Base-by-base conservation (phyloP, 2,113 vertebrate species). In the Carassius carassius region DNA sequence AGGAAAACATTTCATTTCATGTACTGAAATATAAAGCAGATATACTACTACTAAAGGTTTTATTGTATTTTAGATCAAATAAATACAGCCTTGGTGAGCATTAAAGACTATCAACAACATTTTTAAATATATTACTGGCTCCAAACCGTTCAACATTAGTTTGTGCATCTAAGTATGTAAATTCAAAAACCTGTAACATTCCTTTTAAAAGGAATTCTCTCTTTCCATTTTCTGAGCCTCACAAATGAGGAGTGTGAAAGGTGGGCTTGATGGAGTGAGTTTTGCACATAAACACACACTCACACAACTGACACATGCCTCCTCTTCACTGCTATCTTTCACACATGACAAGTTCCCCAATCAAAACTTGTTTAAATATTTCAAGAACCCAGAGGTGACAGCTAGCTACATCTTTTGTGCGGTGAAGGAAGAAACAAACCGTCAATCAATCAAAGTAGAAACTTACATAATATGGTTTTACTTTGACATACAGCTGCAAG, bases 331-430 rank as follows among this genome's bases (percentile, higher is more conserved):
- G 65, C 87, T 86, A 84, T 90, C 89, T 83, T 72, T 81, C 29
- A 74, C 76, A 73, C 74, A 78, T 84, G 47, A 83, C 83, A 82
- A 54, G 79, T 80, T 84, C 75, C 90, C 82, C 84, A 87, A 32
- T 67, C 86, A 75, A 88, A 92, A 78, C 90, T 86, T 90, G 84
- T 90, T 90, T 79, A 93, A 91, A 91, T 89, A 90, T 92, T 90
- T 81, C 86, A 90, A 88, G 85, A 85, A 58, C 81, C 74, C 80
- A 89, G 87, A 87, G 84, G 78, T 83, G 88, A 84, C 75, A 91
- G 84, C 37, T 44, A 37, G 32, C 60, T 47, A 84, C 81, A 86
- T 83, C 49, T 58, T 78, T 67, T 44, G 84, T 70, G 81, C 78
- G 84, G 88, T 92, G 88, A 90, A 90, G 88, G 84, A 56, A 19